These are phyloP conservation scores for Antidorcas marsupialis DNA, from an alignment of 2,113 vertebrate genomes.

Conservation along the genomic window DNA sequence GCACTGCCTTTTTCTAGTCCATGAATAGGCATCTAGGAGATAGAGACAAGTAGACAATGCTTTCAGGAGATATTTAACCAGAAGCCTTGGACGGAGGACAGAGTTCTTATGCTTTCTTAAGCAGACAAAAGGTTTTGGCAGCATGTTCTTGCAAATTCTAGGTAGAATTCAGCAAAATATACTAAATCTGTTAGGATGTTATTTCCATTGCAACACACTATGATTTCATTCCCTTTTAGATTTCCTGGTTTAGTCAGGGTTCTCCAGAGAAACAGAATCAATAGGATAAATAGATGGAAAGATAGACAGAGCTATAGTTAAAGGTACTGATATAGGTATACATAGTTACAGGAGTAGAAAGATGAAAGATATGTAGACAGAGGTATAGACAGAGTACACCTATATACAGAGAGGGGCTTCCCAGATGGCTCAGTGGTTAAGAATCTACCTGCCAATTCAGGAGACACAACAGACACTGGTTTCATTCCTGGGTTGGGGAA, in stretches of 20 bases:
- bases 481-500: neutral
- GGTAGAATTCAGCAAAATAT: neutral
- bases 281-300: neutral
- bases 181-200: neutral
- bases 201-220: neutral
- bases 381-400: neutral
- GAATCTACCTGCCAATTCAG: neutral
- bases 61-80: neutral
- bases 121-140: neutral
- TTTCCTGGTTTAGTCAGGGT: neutral
- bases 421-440: neutral
- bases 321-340: neutral
- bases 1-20: neutral
- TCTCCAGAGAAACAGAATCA: constrained; percentile 14
- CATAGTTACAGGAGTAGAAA: neutral
- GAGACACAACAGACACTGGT: neutral
- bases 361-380: neutral
- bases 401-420: neutral
- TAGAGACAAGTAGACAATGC: neutral
- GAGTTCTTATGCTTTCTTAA: neutral
- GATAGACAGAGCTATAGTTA: neutral
- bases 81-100: neutral
- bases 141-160: neutral
- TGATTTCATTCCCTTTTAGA: neutral
- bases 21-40: neutral